Evolutionary conservation across 2,113 vertebrate species (phyloP), one percentile per base, ranked within the genome.

Genomic region (Misgurnus mizolepis): DNA sequence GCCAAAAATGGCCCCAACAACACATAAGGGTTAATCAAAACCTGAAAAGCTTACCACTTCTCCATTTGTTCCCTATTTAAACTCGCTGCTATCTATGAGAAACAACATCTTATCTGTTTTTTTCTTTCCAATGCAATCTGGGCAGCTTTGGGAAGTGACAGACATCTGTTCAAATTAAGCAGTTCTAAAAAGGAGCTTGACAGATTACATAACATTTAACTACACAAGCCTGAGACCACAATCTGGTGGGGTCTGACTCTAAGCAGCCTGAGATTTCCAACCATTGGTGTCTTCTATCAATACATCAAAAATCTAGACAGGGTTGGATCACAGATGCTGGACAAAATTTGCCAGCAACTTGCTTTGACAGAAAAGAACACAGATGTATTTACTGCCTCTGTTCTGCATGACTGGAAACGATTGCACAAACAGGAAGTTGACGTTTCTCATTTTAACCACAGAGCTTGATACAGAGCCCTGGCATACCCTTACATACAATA

Each of bases 391-490:
- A 27, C 40, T 74, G 9, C 43, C 60, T 7, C 22, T 8, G 69
- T n/a, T 8, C 17, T 60, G 49, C 53, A 66, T 40, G 40, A 80
- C 15, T 81, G 71, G 62, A 74, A 80, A 74, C 62, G 15, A 47
- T 72, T 67, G 64, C 70, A 75, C 62, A 81, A 75, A 81, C 79
- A 75, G 79, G 79, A 81, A 75, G 39, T 18, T 15, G 18, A 40
- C 4, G 49, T 39, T 34, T 43, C 41, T 56, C 12, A 56, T 11
- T 62, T 55, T 47, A 43, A 66, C 78, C 61, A 27, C 78, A 80
- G 39, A 47, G 18, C 15, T 70, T 45, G 49, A 14, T 47, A 7
- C 15, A 67, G 18, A 43, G 18, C 40, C n/a, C 5, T 40, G 49
- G 34, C n/a, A 8, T 15, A 12, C 55, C 41, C 27, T 64, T 17